Conservation (phyloP, 2,888 invertebrate genomes). For the Prenolepis imparis region DNA sequence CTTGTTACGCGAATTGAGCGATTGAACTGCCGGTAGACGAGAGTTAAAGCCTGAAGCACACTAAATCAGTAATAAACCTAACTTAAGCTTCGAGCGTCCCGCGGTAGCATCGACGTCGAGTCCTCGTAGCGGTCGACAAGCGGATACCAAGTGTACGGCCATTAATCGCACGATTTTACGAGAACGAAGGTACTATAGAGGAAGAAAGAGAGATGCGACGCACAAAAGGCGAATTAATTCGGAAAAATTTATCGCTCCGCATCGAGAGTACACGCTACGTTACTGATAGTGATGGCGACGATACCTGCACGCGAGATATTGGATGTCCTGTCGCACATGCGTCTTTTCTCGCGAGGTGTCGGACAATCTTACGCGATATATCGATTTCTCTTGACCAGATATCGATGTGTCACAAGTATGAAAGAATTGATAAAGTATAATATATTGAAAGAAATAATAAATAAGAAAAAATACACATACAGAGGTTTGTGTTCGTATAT, state of each 20-base stretch:
- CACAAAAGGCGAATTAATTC: conserved; percentile 83
- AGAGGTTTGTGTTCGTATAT: conserved; percentile 3
- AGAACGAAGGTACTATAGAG: conserved; percentile 47
- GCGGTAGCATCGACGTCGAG: conserved; percentile 42
- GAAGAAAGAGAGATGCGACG: conserved; percentile 54
- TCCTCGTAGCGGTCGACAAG: conserved; percentile 46
- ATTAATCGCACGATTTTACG: conserved; percentile 71
- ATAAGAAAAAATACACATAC: not conserved
- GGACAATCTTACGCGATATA: conserved; percentile 11
- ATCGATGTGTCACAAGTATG: not conserved
- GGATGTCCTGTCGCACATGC: conserved; percentile 23
- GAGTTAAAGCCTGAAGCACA: conserved; percentile 31
- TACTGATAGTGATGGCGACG: conserved; percentile 35
- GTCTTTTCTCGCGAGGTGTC: conserved; percentile 19
- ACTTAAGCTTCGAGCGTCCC: conserved; percentile 46
- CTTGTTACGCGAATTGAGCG: conserved; percentile 25
- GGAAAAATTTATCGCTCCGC: conserved; percentile 74
- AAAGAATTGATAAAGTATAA: not conserved
- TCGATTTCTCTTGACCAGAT: conserved; percentile 1
- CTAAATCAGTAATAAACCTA: conserved; percentile 56
- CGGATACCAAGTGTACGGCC: conserved; percentile 62
- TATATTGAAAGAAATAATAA: not conserved
- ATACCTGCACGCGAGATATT: conserved; percentile 34
- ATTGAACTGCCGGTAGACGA: conserved; percentile 17
- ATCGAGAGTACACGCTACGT: conserved; percentile 53